phyloP scores from a whole-genome alignment of 1,140 invertebrate genomes.

The Rhagoletis zephyria region DNA sequence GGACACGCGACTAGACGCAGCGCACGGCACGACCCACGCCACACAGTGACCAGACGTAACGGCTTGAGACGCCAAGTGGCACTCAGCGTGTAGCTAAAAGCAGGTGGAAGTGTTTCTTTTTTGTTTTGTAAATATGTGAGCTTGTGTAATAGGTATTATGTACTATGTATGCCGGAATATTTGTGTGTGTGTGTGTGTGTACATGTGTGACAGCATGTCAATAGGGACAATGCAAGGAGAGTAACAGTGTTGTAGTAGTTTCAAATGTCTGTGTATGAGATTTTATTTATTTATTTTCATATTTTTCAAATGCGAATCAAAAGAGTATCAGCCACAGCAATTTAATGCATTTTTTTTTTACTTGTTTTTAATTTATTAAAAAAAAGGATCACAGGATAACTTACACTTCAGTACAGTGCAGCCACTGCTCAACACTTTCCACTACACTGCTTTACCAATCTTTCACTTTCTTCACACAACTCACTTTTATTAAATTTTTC shows the following conservation, averaged over 20 bases:
- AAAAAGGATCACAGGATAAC: too few species aligned
- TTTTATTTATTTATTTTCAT: neutral
- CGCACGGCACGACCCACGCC: neutral
- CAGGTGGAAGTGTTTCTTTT: neutral
- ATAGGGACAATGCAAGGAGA: neutral
- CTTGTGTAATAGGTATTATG: neutral
- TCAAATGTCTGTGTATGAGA: too few species aligned
- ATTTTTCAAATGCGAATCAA: neutral
- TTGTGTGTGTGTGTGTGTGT: neutral
- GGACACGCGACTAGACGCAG: neutral
- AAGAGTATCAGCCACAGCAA: too few species aligned
- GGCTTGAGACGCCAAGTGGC: constrained; percentile 13
- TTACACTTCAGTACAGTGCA: too few species aligned
- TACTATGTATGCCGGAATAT: too few species aligned
- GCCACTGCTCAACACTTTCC: too few species aligned
- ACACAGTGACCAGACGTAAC: constrained; percentile 14
- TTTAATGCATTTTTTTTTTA: too few species aligned
- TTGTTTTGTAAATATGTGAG: neutral
- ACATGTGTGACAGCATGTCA: neutral
- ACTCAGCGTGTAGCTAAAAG: neutral
- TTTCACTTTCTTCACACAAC: too few species aligned
- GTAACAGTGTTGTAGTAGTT: neutral
- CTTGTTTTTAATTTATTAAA: too few species aligned
- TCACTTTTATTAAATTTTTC: too few species aligned
- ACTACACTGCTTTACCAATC: too few species aligned